Percentiles rank a stretch among this genome's conserved stretches.
Evolutionary conservation across 1,140 invertebrate genomes (phyloP).

Genomic region (Panagrolaimus sp.): DNA sequence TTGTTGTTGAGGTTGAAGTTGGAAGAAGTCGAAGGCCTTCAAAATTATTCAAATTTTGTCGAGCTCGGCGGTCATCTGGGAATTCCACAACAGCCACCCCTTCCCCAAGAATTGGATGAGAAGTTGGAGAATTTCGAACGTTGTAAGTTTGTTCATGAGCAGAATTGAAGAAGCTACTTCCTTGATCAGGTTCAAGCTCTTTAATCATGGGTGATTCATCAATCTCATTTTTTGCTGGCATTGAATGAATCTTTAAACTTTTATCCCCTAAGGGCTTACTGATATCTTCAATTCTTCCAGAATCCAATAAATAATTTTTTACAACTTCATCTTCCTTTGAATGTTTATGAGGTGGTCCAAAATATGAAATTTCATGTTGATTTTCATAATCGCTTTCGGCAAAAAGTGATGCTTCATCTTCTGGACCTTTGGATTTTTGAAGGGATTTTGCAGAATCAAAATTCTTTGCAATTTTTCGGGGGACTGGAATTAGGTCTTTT

Average conservation of each 20-base stretch:
- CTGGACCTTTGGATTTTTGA: not conserved
- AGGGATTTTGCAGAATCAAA: not conserved
- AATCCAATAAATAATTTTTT: not conserved
- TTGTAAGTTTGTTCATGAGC: not conserved
- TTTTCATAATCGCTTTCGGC: not conserved
- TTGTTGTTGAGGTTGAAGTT: not conserved
- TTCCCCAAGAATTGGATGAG: not conserved
- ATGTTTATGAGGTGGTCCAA: conserved; percentile 11
- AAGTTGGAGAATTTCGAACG: not conserved
- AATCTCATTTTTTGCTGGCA: not conserved
- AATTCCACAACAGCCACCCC: conserved; percentile 11
- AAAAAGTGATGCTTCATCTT: not conserved
- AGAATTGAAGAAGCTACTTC: not conserved
- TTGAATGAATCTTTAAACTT: not conserved
- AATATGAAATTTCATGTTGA: not conserved
- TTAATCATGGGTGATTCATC: conserved; percentile 1
- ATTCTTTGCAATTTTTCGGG: not conserved
- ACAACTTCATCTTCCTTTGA: not conserved
- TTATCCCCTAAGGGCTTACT: not conserved
- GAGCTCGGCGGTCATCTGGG: not conserved
- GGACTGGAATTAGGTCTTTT: not conserved
- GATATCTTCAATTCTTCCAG: conserved; percentile 5
- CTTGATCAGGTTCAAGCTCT: not conserved
- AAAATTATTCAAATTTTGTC: too few species aligned
- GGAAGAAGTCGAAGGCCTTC: not conserved